A percentile compares a stretch with the other conserved stretches of the same genome.
phyloP scores from a whole-genome alignment of 1,140 invertebrate genomes.

The Drosophila ambigua region DNA sequence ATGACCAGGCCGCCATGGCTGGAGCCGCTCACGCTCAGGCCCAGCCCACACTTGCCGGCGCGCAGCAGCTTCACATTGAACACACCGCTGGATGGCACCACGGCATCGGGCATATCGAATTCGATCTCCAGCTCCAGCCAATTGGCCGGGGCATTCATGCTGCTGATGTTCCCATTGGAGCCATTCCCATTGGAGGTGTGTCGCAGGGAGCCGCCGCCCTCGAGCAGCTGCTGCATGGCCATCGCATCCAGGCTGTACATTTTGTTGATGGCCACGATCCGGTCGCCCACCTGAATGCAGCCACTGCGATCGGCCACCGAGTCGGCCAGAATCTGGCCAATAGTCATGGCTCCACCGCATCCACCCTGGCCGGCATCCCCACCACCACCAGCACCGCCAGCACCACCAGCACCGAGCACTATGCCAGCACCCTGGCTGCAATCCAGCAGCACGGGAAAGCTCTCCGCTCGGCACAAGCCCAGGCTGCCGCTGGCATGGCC shows the following conservation, averaged over 20 bases:
- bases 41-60: slow-evolving; percentile 89
- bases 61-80: slow-evolving; percentile 95
- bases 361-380: slow-evolving; percentile 6
- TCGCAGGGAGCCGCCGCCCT: slow-evolving; percentile 33
- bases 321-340: slow-evolving; percentile 75
- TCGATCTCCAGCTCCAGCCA: slow-evolving; percentile 90
- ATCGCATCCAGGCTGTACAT: slow-evolving; percentile 86
- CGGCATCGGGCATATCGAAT: slow-evolving; percentile 96
- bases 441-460: slow-evolving; percentile 80
- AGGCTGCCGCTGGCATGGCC: slow-evolving; percentile 53
- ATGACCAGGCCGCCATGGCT: slow-evolving; percentile 87
- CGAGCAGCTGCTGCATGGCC: slow-evolving; percentile 84
- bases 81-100: slow-evolving; percentile 94
- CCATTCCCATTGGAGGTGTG: no score
- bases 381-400: slow-evolving; percentile 1
- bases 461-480: slow-evolving; percentile 78
- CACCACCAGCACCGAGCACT: slow-evolving; percentile 43
- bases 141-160: slow-evolving; percentile 44
- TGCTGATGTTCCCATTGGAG: slow-evolving; percentile 6
- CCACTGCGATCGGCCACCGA: slow-evolving; percentile 86
- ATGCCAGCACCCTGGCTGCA: slow-evolving; percentile 82
- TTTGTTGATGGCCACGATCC: slow-evolving; percentile 93
- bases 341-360: slow-evolving; percentile 60
- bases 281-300: slow-evolving; percentile 92
- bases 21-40: slow-evolving; percentile 92